Evolutionary conservation across 1,140 invertebrate genomes (phyloP), one percentile per base, ranked within the genome.

Genomic region (Bombus sylvicola): DNA sequence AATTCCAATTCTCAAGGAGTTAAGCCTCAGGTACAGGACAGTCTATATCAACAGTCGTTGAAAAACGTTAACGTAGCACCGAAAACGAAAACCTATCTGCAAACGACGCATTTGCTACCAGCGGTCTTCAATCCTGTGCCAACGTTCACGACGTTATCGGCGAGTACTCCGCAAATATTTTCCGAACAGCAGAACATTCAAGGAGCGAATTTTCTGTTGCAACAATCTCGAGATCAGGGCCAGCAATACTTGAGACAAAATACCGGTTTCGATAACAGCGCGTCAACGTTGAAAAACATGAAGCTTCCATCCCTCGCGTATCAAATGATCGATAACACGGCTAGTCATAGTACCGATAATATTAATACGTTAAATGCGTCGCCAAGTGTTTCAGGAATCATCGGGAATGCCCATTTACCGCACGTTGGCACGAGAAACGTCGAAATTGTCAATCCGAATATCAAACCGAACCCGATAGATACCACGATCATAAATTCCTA

Each of bases 391-490:
- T 73, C 83, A 72, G 85, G 83, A 0, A 87, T 88, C 71, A 62
- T 86, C 0, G 91, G 87, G 18, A 93, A 90, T 73, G 92, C 94
- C 3, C 94, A 95, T 71, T 71, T 95, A 18, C 95, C 94, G 31
- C 91, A 89, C 39, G 80, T 95, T 1, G 94, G 91, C 2, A 87
- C 92, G 10, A 94, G 93, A 80, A 94, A 93, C 62, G 94, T 95
- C 0, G 93, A 95, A 72, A 95, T 95, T 8, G 43, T 94, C 2
- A 95, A 95, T 91, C 94, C 94, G 0, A 95, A 94, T 79, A 83
- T 95, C 3, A 95, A 94, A 59, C 89, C 92, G 12, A 94, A 90
- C 74, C 75, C 92, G 12, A 41, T 93, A 31, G 94, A 94, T 37
- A 37, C 91, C 0, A 76, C 88, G 3, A 62, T 92, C 0, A 43